Evolutionary conservation across 2,888 invertebrate species (phyloP).

Genomic region (Saturnia japonica): DNA sequence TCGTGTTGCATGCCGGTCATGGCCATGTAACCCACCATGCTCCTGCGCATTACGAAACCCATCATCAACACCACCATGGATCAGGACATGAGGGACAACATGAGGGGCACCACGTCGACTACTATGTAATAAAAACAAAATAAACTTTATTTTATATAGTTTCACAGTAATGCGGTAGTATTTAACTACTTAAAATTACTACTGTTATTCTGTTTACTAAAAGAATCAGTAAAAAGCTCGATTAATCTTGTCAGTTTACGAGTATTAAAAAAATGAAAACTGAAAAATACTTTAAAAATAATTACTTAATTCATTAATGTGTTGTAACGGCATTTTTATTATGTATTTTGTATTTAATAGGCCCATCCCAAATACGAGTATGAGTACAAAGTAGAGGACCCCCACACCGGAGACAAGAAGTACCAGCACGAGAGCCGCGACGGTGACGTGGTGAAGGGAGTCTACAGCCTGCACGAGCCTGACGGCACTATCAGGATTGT

Average conservation of each 20-base stretch:
- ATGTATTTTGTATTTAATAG: constrained; percentile 27
- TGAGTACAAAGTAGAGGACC: constrained; percentile 58
- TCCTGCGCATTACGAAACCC: constrained; percentile 25
- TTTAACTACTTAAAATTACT: background rate
- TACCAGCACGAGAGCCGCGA: constrained; percentile 65
- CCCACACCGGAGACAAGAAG: constrained; percentile 78
- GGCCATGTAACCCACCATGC: constrained; percentile 35
- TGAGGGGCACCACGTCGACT: constrained; percentile 21
- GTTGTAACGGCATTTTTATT: background rate
- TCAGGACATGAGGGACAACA: constrained; percentile 30
- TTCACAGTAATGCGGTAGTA: constrained; percentile 15
- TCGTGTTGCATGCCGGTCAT: constrained; percentile 50
- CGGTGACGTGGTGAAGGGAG: constrained; percentile 68
- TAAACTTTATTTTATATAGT: constrained; percentile 11
- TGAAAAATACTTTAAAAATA: background rate
- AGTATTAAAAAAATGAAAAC: background rate
- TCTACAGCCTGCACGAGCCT: constrained; percentile 60
- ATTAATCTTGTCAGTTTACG: too few species aligned
- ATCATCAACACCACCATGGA: constrained; percentile 21
- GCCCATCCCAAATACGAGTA: constrained; percentile 60
- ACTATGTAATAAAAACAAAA: constrained; percentile 20
- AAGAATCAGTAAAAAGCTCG: too few species aligned
- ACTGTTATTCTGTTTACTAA: too few species aligned
- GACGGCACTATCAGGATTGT: constrained; percentile 74
- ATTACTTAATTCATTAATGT: background rate